phyloP scores from a whole-genome alignment of 1,140 invertebrate species.

The Myzus persicae region DNA sequence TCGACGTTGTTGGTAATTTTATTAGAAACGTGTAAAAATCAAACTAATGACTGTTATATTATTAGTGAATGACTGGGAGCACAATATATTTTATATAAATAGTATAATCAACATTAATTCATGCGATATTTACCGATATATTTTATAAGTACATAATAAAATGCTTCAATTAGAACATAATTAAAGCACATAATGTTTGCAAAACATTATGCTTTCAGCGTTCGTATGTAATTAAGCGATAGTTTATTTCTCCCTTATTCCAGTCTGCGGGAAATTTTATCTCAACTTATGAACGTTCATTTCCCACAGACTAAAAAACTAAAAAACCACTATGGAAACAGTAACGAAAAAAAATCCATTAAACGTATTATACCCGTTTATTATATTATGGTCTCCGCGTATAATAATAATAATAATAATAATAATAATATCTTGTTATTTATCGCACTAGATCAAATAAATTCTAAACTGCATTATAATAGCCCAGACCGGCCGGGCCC shows the following conservation, averaged over 20 bases:
- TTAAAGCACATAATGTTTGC: background rate
- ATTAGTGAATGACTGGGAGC: background rate
- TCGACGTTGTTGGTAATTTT: background rate
- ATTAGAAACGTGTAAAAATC: background rate
- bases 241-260: background rate
- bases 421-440: conserved; percentile 43
- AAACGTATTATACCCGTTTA: conserved; percentile 29
- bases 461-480: conserved; percentile 49
- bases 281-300: conserved; percentile 5
- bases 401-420: conserved; percentile 46
- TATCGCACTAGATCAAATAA: conserved; percentile 47
- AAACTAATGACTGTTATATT: background rate
- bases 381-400: conserved; percentile 10
- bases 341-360: conserved; percentile 44
- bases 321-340: conserved; percentile 2
- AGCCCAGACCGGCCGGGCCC: background rate
- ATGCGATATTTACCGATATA: background rate
- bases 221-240: conserved; percentile 22
- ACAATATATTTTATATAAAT: background rate
- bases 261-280: conserved; percentile 2
- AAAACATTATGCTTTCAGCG: background rate
- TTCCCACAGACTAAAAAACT: background rate
- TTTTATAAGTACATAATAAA: background rate
- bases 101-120: background rate
- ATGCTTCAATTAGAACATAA: conserved; percentile 9